Conservation (phyloP, 2,113 vertebrate genomes). For the Toxotes jaculatrix region DNA sequence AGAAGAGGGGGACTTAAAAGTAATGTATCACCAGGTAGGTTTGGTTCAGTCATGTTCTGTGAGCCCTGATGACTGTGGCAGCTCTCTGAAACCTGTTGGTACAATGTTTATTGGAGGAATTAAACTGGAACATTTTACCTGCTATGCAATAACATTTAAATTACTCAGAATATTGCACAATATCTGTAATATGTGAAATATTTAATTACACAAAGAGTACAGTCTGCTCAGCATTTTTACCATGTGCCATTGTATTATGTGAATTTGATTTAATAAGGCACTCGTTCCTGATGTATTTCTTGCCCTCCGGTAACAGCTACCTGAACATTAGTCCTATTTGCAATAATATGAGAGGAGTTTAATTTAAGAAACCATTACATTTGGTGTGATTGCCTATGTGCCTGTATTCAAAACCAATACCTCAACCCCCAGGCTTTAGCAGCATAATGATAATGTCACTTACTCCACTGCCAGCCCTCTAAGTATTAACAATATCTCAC, state of each 20-base stretch:
- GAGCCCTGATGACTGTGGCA: not conserved
- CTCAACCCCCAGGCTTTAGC: slow-evolving; percentile 13
- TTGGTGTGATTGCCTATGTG: slow-evolving; percentile 13
- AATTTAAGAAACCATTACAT: slow-evolving; percentile 39
- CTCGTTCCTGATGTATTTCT: slow-evolving; percentile 7
- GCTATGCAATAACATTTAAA: slow-evolving; percentile 10
- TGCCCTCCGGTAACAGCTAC: slow-evolving; percentile 28
- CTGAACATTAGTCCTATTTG: slow-evolving; percentile 22
- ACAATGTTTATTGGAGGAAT: not conserved
- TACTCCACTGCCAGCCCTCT: slow-evolving; percentile 12
- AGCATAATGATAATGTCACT: slow-evolving; percentile 16
- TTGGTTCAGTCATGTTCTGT: not conserved
- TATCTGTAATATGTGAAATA: not conserved
- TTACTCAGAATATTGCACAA: not conserved
- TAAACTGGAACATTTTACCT: not conserved
- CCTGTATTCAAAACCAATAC: slow-evolving; percentile 31
- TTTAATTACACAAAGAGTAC: slow-evolving; percentile 11
- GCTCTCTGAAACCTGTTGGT: no score
- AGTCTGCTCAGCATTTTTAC: slow-evolving; percentile 22
- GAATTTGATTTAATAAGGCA: slow-evolving; percentile 28
- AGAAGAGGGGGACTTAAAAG: no score
- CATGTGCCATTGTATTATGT: not conserved
- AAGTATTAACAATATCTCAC: slow-evolving; percentile 10
- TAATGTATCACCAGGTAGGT: not conserved
- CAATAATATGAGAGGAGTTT: slow-evolving; percentile 44